Evolutionary conservation across 2,113 vertebrate genomes (phyloP), one percentile per base, ranked within the genome.

Genomic region (Burhinus bistriatus): DNA sequence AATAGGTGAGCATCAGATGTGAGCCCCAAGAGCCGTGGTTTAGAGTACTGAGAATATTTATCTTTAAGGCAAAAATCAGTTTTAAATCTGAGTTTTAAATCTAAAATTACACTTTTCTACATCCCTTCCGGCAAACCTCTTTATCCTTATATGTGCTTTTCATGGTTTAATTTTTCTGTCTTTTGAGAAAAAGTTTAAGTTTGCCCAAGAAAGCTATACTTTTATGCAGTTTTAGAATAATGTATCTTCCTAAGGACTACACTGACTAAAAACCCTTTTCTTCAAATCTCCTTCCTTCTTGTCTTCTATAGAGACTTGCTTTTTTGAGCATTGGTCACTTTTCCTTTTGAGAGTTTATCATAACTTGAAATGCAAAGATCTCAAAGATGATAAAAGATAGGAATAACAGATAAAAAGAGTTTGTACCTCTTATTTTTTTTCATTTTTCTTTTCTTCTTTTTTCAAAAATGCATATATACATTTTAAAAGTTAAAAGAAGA

Each of bases 1-100:
- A 73, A 81, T 54, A 95, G 58, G 66, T 91, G 73, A 93, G 49
- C 62, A 44, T 96, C 91, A 94, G 49, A 89, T 93, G 54, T 87
- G 54, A 83, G 45, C 55, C 58, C 49, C 73, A 79, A 85, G 70
- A 87, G 82, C n/a, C 1, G 0, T 55, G 36, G 40, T 83, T 85
- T 82, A 84, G 17, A 89, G 26, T 72, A 69, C 65, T 88, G 82
- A 85, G 82, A 83, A 72, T 72, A 87, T 69, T 93, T 89, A 64
- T 84, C 69, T 94, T 82, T 89, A 73, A 93, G 42, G 69, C 77
- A 82, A 93, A 97, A 91, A 54, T 27, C 80, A 75, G 81, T 83
- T 96, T 94, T 87, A 52, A 91, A 19, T 91, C 30, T 52, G 73
- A 82, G 58, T 93, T 94, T 90, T 87, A 89, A 87, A 96, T 69